These are phyloP conservation scores for Microvelia longipes DNA, from an alignment of 1,140 invertebrate species.

Conservation along the genomic window DNA sequence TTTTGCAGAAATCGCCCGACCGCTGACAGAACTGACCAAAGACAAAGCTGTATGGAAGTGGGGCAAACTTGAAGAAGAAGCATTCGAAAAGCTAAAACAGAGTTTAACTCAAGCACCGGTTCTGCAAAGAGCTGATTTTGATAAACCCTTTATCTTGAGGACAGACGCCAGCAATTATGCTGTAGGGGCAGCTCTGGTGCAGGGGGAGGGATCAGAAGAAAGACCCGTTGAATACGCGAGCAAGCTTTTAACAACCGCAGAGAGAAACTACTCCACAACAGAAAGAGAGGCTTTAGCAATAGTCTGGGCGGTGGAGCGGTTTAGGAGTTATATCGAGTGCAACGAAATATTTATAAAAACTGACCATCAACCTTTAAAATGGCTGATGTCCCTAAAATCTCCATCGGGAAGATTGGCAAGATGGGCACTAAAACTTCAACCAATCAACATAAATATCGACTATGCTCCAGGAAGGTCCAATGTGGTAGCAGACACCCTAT, in stretches of 20 bases:
- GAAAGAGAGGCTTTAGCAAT: slow-evolving; percentile 33
- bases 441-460: background rate
- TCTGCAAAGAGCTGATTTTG: background rate
- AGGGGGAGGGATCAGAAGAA: slow-evolving; percentile 16
- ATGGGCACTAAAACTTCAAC: background rate
- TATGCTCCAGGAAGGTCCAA: background rate
- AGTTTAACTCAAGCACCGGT: background rate
- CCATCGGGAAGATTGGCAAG: background rate
- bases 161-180: slow-evolving; percentile 23
- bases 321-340: slow-evolving; percentile 23
- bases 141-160: slow-evolving; percentile 20
- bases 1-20: background rate
- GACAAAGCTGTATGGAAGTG: background rate
- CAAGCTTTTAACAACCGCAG: slow-evolving; percentile 24
- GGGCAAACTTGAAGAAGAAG: background rate
- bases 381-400: background rate
- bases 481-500: background rate
- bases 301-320: slow-evolving; percentile 28
- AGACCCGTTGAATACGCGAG: slow-evolving; percentile 32
- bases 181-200: slow-evolving; percentile 23
- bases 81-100: background rate
- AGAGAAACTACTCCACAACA: slow-evolving; percentile 31
- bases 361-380: background rate
- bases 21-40: background rate
- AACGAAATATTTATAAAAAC: background rate